Base-by-base conservation (phyloP, 2,888 invertebrate genomes). In the Perizoma affinitatum region DNA sequence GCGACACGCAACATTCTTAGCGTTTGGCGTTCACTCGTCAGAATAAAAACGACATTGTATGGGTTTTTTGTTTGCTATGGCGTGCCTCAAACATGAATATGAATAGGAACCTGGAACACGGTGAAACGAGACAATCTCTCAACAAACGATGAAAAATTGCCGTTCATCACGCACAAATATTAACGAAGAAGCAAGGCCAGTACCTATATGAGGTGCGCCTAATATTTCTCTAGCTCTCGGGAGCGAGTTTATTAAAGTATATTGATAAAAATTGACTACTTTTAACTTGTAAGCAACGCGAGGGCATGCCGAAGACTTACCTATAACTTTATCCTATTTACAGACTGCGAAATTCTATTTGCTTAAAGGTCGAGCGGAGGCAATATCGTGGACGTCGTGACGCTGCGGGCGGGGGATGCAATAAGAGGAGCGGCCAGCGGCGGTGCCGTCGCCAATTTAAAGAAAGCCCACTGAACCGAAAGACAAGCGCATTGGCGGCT, bases 381-480 rank as follows among this genome's bases (percentile, higher is more conserved):
- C 91, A 92, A 92, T 92, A 92, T 87, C 86, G 88, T 85, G 89
- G 88, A 84, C 88, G 89, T 84, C 84, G 88, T 84, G 85, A 80
- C 87, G 89, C 84, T 86, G 85, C 86, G 83, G 88, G 85, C 82
- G 82, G 84, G 85, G 86, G 90, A 86, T 87, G 91, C 90, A 91
- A 92, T 91, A 91, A 91, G 88, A 87, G 86, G 84, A 83, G 87
- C 88, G 90, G 86, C 86, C 84, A 88, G 88, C 84, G 80, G 74
- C 84, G 80, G 81, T 85, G 86, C 90, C 90, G 86, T 90, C 91
- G 91, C 90, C 92, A 92, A 93, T 93, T 93, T 92, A 92, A 93
- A 93, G 93, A 92, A 93, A 93, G 90, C 92, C 90, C 92, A 93
- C 82, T 93, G 93, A 93, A 92, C 92, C 87, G 93, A 90, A 92